These are phyloP conservation scores for Lynx canadensis DNA, from an alignment of 2,113 vertebrate genomes.

Conservation along the genomic window DNA sequence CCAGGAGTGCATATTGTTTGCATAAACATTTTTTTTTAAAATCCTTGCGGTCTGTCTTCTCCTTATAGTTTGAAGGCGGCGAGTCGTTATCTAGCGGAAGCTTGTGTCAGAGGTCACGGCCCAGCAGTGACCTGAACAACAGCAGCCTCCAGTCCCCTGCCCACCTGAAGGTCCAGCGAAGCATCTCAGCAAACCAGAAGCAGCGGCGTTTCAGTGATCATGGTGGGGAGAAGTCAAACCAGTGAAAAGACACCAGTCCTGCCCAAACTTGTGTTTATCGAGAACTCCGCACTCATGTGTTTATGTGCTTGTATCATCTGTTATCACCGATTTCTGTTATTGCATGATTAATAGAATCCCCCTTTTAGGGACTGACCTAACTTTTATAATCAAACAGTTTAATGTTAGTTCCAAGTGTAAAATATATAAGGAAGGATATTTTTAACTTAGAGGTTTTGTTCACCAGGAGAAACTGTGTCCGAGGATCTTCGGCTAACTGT, in stretches of 20 bases:
- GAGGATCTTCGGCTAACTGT: conserved; percentile 66
- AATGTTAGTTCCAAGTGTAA: neutral
- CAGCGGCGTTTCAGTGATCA: conserved; percentile 99
- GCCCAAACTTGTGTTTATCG: conserved; percentile 53
- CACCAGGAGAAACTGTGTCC: neutral
- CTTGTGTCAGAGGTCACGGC: conserved; percentile 94
- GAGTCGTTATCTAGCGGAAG: conserved; percentile 93
- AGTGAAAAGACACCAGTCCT: conserved; percentile 82
- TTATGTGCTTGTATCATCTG: conserved; percentile 56
- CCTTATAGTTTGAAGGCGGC: conserved; percentile 93
- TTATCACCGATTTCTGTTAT: neutral
- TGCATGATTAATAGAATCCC: neutral
- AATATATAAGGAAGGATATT: neutral
- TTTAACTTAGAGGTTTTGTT: neutral
- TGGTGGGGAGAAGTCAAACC: conserved; percentile 90
- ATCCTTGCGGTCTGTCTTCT: neutral
- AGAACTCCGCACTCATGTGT: conserved; percentile 71
- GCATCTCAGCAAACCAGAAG: conserved; percentile 98
- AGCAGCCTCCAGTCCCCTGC: conserved; percentile 96
- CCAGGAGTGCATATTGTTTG: neutral
- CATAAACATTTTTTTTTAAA: neutral
- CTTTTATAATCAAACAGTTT: neutral
- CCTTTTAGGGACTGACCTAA: neutral
- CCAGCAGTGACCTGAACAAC: conserved; percentile 98
- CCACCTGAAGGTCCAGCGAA: conserved; percentile 97